phyloP scores from a whole-genome alignment of 2,888 invertebrate species.

The Magallana nippona region DNA sequence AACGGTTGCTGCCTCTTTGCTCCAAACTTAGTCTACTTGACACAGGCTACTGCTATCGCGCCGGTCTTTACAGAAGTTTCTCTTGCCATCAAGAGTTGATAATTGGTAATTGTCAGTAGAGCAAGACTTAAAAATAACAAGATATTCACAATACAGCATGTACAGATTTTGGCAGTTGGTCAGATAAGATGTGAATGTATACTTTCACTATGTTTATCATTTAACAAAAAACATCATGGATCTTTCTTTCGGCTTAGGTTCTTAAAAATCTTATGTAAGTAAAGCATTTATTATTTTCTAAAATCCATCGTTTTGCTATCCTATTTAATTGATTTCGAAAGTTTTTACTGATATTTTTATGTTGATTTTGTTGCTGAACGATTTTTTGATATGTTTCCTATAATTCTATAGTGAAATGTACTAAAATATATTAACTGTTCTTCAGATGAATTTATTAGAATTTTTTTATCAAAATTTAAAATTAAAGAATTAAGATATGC shows the following conservation, averaged over 20 bases:
- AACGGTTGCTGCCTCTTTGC: neutral
- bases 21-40: neutral
- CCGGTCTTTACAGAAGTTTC: neutral
- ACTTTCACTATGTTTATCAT: neutral
- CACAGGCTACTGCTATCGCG: neutral
- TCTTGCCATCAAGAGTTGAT: neutral
- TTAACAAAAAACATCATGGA: neutral
- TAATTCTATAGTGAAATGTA: no score
- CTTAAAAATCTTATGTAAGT: no score
- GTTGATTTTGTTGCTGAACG: no score
- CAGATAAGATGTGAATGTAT: neutral
- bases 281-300: no score
- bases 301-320: no score
- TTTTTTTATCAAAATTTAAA: no score
- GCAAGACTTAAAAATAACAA: neutral
- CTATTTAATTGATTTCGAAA: no score
- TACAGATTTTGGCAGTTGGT: constrained; percentile 5
- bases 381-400: no score
- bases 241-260: neutral
- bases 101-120: constrained; percentile 5
- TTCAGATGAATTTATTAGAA: no score
- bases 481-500: no score
- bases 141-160: neutral
- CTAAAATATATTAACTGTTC: no score
- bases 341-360: no score